phyloP scores from a whole-genome alignment of 2,888 invertebrate genomes.

The Caenorhabditis wallacei region DNA sequence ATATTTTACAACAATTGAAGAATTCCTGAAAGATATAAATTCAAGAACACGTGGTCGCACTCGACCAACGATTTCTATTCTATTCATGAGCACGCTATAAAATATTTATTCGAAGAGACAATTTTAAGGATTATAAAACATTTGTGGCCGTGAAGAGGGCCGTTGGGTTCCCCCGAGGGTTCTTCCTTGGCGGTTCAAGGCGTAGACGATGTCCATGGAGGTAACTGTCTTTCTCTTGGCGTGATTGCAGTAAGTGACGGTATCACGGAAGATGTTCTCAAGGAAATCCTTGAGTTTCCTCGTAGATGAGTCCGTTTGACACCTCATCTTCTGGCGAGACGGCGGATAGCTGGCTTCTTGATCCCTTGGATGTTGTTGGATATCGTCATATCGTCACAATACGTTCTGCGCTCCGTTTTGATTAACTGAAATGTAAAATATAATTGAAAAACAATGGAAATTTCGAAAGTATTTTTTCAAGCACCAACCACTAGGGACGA shows the following conservation, averaged over 20 bases:
- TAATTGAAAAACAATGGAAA: too few species aligned
- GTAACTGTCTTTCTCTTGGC: conserved; percentile 93
- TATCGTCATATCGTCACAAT: too few species aligned
- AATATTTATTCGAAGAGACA: not conserved
- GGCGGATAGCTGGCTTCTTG: conserved; percentile 83
- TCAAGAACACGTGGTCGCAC: not conserved
- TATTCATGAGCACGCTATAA: not conserved
- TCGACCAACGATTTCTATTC: too few species aligned
- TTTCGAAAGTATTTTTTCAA: too few species aligned
- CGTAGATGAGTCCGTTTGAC: conserved; percentile 57
- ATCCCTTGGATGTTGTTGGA: conserved; percentile 79
- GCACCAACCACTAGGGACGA: too few species aligned
- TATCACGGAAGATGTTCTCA: conserved; percentile 89
- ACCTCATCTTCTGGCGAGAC: conserved; percentile 83
- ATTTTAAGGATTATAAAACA: conserved; percentile 1
- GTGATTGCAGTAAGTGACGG: conserved; percentile 91
- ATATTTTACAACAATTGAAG: not conserved
- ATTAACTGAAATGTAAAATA: too few species aligned
- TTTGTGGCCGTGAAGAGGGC: conserved; percentile 71
- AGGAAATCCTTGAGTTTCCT: conserved; percentile 64
- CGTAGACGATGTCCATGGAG: conserved; percentile 92
- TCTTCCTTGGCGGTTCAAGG: conserved; percentile 79
- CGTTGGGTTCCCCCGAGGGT: conserved; percentile 79
- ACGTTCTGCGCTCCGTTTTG: too few species aligned
- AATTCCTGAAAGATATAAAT: not conserved